Base-by-base conservation (phyloP, 2,888 invertebrate species). In the Dryobota labecula region DNA sequence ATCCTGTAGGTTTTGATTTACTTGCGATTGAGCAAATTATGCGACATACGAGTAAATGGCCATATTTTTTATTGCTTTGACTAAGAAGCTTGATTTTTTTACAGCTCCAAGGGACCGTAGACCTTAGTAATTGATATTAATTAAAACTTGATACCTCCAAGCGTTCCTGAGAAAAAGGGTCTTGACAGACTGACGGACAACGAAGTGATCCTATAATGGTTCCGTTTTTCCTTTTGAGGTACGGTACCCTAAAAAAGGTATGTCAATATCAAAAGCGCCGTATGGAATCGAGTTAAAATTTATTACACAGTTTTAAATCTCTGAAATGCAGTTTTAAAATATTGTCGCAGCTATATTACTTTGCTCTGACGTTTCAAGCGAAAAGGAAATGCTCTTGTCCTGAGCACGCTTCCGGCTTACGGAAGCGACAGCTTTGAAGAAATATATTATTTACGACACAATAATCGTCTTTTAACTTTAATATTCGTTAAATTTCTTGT, bases 381-480 rank as follows among this genome's bases (percentile, higher is more conserved):
- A 62, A 77, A 78, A 47, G 79, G 79, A 82, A 83, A 82, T 65
- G 43, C 83, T 76, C 70, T 78, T 65, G 64, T 82, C 43, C 79
- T 78, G 79, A 62, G 20, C 68, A 58, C 15, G 67, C 24, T 68
- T 72, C 83, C 83, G 79, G 64, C 60, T 62, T 41, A 45, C 65
- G 83, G 79, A 79, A 65, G 24, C 61, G 65, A 65, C 79, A 79
- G 83, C 79, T 82, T 78, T 78, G 68, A 77, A 77, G 63, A 77
- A 49, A 68, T 78, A 62, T 65, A 58, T 71, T 64, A 78, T 71
- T 68, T 57, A 71, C 36, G 62, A 41, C 51, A 57, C 54, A 75
- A 47, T 65, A 41, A 73, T 30, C 30, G 27, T 45, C 3, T 78
- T 49, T 49, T 36, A 33, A 49, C 30, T 78, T 33, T 30, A 30